Conservation (phyloP, 2,888 invertebrate genomes). For the Drosophila greeni region DNA sequence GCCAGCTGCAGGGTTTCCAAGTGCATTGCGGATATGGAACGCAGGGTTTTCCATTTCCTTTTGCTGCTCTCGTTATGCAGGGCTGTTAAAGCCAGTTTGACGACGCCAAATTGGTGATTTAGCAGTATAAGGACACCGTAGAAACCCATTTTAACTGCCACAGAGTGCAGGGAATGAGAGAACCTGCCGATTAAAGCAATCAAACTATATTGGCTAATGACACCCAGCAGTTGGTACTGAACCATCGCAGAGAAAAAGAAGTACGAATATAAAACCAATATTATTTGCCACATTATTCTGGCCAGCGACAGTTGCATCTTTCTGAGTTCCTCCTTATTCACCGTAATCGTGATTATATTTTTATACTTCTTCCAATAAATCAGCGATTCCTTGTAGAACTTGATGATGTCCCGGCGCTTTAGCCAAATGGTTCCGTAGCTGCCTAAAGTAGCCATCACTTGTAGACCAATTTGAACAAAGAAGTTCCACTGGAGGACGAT, state of each 20-base stretch:
- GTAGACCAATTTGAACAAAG: slow-evolving; percentile 1
- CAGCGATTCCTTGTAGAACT: slow-evolving; percentile 41
- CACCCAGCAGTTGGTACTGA: slow-evolving; percentile 36
- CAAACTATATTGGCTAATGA: not conserved
- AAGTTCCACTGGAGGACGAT: slow-evolving; percentile 46
- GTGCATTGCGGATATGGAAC: slow-evolving; percentile 43
- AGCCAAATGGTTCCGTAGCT: slow-evolving; percentile 51
- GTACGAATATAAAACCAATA: slow-evolving; percentile 35
- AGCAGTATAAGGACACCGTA: slow-evolving; percentile 46
- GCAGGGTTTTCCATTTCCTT: slow-evolving; percentile 10
- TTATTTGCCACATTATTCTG: slow-evolving; percentile 5
- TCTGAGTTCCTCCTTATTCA: slow-evolving; percentile 15
- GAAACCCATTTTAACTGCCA: slow-evolving; percentile 29
- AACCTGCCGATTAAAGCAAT: not conserved
- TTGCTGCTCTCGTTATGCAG: slow-evolving; percentile 1
- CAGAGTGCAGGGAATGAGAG: slow-evolving; percentile 19
- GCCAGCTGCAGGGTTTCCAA: slow-evolving; percentile 41
- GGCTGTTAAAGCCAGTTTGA: slow-evolving; percentile 44
- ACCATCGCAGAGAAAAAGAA: slow-evolving; percentile 21
- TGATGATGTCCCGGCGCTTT: slow-evolving; percentile 32
- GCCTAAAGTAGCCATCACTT: slow-evolving; percentile 9
- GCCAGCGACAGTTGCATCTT: slow-evolving; percentile 41
- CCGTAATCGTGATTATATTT: slow-evolving; percentile 11
- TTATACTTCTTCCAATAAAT: slow-evolving; percentile 27
- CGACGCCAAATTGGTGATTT: slow-evolving; percentile 52